A percentile compares a stretch with the other conserved stretches of the same genome.
phyloP scores from a whole-genome alignment of 2,888 invertebrate species.

The Vannuccia rotundouncinata region DNA sequence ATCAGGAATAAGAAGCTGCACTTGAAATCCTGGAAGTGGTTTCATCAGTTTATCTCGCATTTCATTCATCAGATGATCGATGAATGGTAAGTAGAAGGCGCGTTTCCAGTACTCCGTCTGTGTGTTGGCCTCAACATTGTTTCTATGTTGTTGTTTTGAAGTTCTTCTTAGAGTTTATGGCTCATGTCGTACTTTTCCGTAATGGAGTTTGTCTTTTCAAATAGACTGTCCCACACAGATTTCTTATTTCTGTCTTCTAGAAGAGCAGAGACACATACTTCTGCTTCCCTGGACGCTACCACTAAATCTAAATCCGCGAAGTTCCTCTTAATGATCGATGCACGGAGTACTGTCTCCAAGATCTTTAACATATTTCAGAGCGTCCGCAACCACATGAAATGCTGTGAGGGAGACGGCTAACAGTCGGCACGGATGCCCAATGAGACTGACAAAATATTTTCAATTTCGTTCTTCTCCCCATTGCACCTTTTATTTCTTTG shows the following conservation, averaged over 20 bases:
- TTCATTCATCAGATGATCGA: slow-evolving; percentile 18
- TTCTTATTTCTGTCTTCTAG: background rate
- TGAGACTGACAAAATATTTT: background rate
- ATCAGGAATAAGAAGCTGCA: slow-evolving; percentile 17
- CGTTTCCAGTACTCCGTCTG: slow-evolving; percentile 20
- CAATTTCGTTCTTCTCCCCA: background rate
- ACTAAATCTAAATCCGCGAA: background rate
- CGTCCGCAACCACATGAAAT: background rate
- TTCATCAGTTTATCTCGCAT: slow-evolving; percentile 10
- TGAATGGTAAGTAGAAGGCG: slow-evolving; percentile 8
- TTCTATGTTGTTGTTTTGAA: slow-evolving; percentile 23
- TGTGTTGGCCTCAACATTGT: slow-evolving; percentile 21
- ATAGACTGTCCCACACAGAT: slow-evolving; percentile 6
- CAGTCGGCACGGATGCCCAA: background rate
- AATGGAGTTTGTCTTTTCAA: slow-evolving; percentile 6
- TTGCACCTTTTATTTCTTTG: background rate
- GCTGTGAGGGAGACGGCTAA: background rate
- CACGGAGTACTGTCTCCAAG: background rate
- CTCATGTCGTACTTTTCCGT: slow-evolving; percentile 21
- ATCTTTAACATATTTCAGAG: background rate
- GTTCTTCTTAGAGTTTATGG: slow-evolving; percentile 13
- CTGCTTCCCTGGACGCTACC: background rate
- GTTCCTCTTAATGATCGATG: background rate
- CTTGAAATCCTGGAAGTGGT: slow-evolving; percentile 16
- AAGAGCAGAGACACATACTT: background rate